phyloP scores from a whole-genome alignment of 1,140 invertebrate genomes.

The Brachionus rotundiformis region DNA sequence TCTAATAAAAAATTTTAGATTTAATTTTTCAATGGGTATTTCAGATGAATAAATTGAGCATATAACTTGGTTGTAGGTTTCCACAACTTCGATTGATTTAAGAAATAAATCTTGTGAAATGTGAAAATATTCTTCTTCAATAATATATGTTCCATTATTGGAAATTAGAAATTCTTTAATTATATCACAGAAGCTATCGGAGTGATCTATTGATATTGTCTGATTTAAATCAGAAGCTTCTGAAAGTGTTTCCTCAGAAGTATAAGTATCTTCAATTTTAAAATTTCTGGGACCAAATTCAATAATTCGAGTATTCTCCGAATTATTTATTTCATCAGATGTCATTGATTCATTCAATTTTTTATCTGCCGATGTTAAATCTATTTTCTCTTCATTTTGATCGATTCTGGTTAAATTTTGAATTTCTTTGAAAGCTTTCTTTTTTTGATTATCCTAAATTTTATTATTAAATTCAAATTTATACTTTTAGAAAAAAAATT shows the following conservation, averaged over 20 bases:
- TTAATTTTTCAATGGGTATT: not conserved
- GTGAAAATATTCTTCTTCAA: not conserved
- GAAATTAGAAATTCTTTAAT: not conserved
- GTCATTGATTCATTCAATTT: not conserved
- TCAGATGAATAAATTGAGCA: not conserved
- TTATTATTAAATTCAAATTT: no score
- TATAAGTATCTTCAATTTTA: not conserved
- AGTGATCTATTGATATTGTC: not conserved
- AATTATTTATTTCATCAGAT: conserved; percentile 21
- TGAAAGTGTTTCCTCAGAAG: not conserved
- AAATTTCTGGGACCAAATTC: not conserved
- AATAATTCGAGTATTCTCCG: not conserved
- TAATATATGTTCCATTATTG: not conserved
- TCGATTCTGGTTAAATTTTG: not conserved
- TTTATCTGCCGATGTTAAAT: not conserved
- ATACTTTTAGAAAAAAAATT: no score
- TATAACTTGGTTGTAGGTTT: not conserved
- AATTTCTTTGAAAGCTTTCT: not conserved
- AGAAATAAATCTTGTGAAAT: not conserved
- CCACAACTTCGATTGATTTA: not conserved
- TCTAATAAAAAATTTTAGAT: not conserved
- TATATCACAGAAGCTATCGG: not conserved
- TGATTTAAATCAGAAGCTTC: not conserved
- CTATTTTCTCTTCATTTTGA: not conserved
- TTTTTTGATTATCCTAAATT: not conserved